These are phyloP conservation scores for Amiota minor DNA, from an alignment of 2,888 invertebrate species.

Conservation along the genomic window DNA sequence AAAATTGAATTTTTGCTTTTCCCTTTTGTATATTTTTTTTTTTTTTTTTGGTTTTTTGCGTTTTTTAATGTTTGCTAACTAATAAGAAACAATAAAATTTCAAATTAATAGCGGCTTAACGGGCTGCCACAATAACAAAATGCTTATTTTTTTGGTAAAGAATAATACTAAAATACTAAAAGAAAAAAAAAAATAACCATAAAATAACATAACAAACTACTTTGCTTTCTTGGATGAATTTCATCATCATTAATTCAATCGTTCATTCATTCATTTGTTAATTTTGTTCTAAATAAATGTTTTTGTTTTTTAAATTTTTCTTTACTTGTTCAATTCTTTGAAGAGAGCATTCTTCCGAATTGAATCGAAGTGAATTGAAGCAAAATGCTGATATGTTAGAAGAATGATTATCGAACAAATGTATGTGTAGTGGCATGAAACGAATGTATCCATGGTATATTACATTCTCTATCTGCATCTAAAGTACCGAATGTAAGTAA, in stretches of 20 bases:
- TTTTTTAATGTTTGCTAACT: slow-evolving; percentile 49
- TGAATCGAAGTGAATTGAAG: slow-evolving; percentile 50
- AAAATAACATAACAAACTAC: slow-evolving; percentile 20
- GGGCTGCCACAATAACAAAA: slow-evolving; percentile 42
- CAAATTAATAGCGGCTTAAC: slow-evolving; percentile 60
- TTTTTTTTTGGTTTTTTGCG: slow-evolving; percentile 33
- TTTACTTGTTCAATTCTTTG: background rate
- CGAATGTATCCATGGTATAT: background rate
- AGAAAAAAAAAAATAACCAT: slow-evolving; percentile 11
- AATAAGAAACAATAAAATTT: slow-evolving; percentile 63
- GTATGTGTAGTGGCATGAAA: background rate
- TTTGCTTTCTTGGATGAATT: background rate
- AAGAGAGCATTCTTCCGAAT: slow-evolving; percentile 52
- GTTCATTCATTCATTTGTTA: no score
- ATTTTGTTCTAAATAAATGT: no score
- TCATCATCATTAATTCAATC: no score
- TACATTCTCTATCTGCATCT: background rate
- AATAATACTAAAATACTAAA: background rate
- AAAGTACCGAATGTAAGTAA: no score
- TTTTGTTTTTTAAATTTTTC: background rate
- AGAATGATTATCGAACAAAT: slow-evolving; percentile 60
- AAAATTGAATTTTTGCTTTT: slow-evolving; percentile 62
- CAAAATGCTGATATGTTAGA: slow-evolving; percentile 64
- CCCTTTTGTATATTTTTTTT: slow-evolving; percentile 17
- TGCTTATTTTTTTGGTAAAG: no score